These are phyloP conservation scores for Chunga burmeisteri DNA, from an alignment of 2,113 vertebrate genomes.

Conservation along the genomic window DNA sequence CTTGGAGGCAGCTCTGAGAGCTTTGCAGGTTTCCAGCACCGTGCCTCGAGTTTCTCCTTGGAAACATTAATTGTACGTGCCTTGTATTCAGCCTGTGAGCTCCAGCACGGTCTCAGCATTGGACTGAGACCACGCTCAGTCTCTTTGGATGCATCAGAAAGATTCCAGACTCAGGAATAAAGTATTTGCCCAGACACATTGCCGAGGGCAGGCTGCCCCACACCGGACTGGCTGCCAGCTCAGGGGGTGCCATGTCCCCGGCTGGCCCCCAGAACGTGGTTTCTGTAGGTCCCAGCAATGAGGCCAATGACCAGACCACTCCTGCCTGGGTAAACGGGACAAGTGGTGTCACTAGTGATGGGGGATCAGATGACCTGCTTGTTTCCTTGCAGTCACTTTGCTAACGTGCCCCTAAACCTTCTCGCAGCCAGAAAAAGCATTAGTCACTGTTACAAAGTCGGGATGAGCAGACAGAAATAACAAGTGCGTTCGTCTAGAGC, in stretches of 20 bases:
- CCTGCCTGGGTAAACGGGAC: neutral
- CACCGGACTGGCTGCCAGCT: neutral
- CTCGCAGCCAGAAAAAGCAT: slow-evolving; percentile 40
- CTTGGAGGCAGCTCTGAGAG: neutral
- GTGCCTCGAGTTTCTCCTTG: neutral
- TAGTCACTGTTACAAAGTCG: slow-evolving; percentile 17
- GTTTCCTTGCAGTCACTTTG: neutral
- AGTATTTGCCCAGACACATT: neutral
- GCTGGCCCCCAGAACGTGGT: neutral
- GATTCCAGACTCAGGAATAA: neutral
- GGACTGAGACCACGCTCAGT: neutral
- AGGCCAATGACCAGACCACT: rapidly evolving
- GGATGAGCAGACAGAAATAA: slow-evolving; percentile 60
- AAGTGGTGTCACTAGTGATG: neutral
- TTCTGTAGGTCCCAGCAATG: neutral
- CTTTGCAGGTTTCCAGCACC: neutral
- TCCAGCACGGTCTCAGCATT: neutral
- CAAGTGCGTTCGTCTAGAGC: neutral
- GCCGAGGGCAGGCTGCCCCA: neutral
- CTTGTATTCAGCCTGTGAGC: neutral
- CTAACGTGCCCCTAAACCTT: slow-evolving; percentile 12
- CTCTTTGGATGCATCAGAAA: neutral
- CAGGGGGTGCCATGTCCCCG: neutral
- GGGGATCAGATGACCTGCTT: neutral
- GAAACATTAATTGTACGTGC: neutral